Evolutionary conservation across 1,140 invertebrate genomes (phyloP).

Genomic region (Vanessa atalanta): DNA sequence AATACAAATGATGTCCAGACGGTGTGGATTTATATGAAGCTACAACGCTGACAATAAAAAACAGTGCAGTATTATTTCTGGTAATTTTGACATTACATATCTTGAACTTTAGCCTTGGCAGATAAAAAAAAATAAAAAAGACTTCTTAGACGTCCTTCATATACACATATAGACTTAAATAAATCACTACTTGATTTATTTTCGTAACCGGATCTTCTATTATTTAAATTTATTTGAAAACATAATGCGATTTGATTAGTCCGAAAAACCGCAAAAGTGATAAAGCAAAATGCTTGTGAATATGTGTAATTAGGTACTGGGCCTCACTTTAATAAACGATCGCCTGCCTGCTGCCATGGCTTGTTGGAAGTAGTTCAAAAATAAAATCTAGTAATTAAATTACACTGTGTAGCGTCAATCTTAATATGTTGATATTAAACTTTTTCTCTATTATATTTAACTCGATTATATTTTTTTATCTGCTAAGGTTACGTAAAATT

Average conservation of each 20-base stretch:
- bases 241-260: no score
- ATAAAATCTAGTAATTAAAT: no score
- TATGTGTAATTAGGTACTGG: no score
- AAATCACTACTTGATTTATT: no score
- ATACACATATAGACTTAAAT: not conserved
- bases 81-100: not conserved
- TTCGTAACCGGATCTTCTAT: not conserved
- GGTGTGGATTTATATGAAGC: constrained; percentile 12
- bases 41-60: constrained; percentile 39
- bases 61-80: constrained; percentile 36
- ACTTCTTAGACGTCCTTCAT: not conserved
- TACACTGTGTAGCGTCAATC: not conserved
- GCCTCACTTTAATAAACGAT: no score
- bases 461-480: not conserved
- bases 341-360: no score
- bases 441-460: not conserved
- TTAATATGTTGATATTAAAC: not conserved
- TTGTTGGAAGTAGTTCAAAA: no score
- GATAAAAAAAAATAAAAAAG: constrained; percentile 14
- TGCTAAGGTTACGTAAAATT: constrained; percentile 14
- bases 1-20: constrained; percentile 2
- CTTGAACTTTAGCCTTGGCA: constrained; percentile 10
- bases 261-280: no score
- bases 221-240: no score
- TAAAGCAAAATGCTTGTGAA: no score